phyloP scores from a whole-genome alignment of 2,113 vertebrate genomes.

The Phyllopteryx taeniolatus region DNA sequence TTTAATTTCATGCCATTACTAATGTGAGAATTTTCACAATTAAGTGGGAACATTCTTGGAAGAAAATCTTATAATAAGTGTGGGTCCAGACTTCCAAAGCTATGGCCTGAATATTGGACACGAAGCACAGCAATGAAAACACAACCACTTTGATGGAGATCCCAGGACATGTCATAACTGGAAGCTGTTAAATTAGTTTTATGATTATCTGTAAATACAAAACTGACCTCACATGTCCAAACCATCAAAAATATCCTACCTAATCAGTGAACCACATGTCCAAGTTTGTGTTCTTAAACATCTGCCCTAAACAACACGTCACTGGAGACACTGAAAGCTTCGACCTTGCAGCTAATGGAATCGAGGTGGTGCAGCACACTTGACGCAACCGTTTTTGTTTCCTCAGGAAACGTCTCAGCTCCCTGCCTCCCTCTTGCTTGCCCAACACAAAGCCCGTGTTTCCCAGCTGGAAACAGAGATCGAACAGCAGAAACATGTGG shows the following conservation, averaged over 20 bases:
- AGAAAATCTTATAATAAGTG: neutral
- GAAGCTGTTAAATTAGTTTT: conserved; percentile 3
- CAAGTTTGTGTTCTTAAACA: conserved; percentile 43
- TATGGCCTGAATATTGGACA: neutral
- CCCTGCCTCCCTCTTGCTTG: conserved; percentile 88
- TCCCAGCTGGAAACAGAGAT: conserved; percentile 87
- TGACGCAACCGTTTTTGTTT: conserved; percentile 22
- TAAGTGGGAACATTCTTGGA: neutral
- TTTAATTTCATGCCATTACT: neutral
- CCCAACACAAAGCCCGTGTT: conserved; percentile 91
- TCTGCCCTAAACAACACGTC: conserved; percentile 52
- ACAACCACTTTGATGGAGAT: neutral
- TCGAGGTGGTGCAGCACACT: conserved; percentile 48
- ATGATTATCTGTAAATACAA: conserved; percentile 15
- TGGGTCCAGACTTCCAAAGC: neutral
- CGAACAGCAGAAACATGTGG: conserved; percentile 84
- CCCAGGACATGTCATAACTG: neutral
- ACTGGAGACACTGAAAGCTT: conserved; percentile 53
- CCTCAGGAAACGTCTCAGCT: conserved; percentile 88
- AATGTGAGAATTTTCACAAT: neutral
- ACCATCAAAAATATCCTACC: conserved; percentile 36
- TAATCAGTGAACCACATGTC: conserved; percentile 28
- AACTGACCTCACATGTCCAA: conserved; percentile 16
- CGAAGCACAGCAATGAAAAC: neutral
- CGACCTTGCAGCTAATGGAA: conserved; percentile 62